phyloP scores from a whole-genome alignment of 2,113 vertebrate species.

The Crotophaga sulcirostris region DNA sequence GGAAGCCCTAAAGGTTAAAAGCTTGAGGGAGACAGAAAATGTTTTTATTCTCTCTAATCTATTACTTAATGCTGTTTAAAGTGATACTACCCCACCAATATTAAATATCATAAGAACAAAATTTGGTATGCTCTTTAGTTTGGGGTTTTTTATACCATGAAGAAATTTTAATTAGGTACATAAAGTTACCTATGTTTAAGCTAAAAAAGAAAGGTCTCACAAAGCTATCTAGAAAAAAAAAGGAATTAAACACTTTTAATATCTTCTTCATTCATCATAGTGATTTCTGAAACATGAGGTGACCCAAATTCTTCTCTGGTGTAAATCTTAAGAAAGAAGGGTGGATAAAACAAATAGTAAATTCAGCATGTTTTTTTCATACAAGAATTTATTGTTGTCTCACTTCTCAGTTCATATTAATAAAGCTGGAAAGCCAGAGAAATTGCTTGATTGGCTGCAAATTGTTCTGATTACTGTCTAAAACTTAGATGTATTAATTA shows the following conservation, averaged over 20 bases:
- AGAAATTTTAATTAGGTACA: background rate
- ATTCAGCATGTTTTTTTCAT: background rate
- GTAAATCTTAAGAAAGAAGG: background rate
- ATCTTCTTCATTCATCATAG: background rate
- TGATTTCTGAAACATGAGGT: background rate
- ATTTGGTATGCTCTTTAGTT: background rate
- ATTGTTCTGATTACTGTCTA: background rate
- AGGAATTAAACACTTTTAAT: background rate
- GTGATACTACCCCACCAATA: background rate
- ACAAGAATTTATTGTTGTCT: background rate
- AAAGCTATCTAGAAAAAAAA: background rate
- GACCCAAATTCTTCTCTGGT: background rate
- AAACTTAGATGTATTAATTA: background rate
- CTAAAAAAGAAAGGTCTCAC: background rate
- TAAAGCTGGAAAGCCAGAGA: background rate
- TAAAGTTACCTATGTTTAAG: background rate
- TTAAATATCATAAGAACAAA: background rate
- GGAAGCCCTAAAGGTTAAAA: constrained; percentile 58
- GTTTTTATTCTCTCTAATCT: constrained; percentile 47
- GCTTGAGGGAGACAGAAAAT: constrained; percentile 26
- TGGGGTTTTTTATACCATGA: background rate
- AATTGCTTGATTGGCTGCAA: background rate
- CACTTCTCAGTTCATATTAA: background rate
- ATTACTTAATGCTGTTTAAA: constrained; percentile 9
- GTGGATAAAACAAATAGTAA: background rate